Evolutionary conservation across 2,888 invertebrate species (phyloP), one percentile per base, ranked within the genome.

Genomic region (Diogma glabrata): DNA sequence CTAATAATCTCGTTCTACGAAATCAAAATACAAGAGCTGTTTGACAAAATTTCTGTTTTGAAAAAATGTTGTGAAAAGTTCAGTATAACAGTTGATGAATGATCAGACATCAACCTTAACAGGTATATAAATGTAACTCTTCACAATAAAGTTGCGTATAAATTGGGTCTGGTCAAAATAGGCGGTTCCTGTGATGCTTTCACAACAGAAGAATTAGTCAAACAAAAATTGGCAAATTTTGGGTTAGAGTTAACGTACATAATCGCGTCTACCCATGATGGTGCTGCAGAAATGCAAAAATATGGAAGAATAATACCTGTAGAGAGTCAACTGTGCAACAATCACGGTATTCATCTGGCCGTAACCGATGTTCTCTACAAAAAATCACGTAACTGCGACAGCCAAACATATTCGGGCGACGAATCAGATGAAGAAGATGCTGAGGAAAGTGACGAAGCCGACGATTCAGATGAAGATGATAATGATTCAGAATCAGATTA

Each of bases 81-180:
- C 26, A 26, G 26, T 26, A 26, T 26, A 26, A 26, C 26, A 26
- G 26, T 26, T 26, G 26, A 26, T 26, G 26, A 26, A 38, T 16
- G 38, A 26, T 26, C 26, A 7, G 26, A 26, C 26, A 26, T 26
- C 26, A 26, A 26, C 26, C 16, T 38, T 38, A 38, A 38, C 1
- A 38, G 38, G 38, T 38, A 16, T 38, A 16, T 38, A 38, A 38
- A 38, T 38, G 38, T 38, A 38, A 14, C 38, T 38, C 38, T 38
- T 8, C 9, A 38, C 6, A 38, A 8, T 38, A 38, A 38, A 38
- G 38, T 38, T n/a, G 38, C 38, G 14, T 38, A 38, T 38, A 38
- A 19, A 2, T 16, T 38, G 38, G 38, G 14, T 38, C n/a, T n/a
- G n/a, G n/a, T n/a, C n/a, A n/a, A 38, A 38, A 38, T 16, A 4